Evolutionary conservation across 2,888 invertebrate species (phyloP).

Genomic region (Thereva nobilitata): DNA sequence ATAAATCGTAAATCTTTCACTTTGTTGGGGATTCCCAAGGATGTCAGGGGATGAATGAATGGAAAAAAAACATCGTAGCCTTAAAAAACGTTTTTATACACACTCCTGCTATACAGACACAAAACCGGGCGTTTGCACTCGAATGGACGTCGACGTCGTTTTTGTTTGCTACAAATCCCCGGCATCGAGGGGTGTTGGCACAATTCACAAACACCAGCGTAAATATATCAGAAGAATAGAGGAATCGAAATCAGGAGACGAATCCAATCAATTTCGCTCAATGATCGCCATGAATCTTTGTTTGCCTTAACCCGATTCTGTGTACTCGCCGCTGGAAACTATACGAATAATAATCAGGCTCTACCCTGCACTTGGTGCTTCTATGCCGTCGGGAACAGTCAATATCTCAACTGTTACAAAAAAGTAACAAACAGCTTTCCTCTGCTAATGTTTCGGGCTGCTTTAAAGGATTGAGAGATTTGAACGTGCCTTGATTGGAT

Average conservation of each 20-base stretch:
- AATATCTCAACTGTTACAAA: no score
- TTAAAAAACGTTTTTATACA: conserved; percentile 37
- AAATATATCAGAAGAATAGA: conserved; percentile 14
- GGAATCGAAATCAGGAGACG: conserved; percentile 16
- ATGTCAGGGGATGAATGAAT: conserved; percentile 34
- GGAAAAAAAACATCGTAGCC: conserved; percentile 39
- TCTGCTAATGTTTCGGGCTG: no score
- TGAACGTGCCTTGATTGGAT: no score
- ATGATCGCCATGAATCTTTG: conserved; percentile 33
- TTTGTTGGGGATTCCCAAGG: conserved; percentile 43
- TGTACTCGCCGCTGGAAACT: neutral
- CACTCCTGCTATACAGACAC: conserved; percentile 37
- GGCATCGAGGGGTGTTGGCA: conserved; percentile 13
- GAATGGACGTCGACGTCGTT: neutral
- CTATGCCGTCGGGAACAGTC: no score
- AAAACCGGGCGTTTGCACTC: conserved; percentile 24
- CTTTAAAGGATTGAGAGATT: no score
- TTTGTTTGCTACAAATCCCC: conserved; percentile 15
- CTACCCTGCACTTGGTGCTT: no score
- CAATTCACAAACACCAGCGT: conserved; percentile 18
- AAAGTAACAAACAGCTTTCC: no score
- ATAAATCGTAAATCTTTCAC: conserved; percentile 48
- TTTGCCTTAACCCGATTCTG: conserved; percentile 22
- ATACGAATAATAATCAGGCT: no score
- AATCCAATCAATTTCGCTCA: conserved; percentile 25